phyloP scores from a whole-genome alignment of 1,140 invertebrate species.

The Cotesia glomerata region DNA sequence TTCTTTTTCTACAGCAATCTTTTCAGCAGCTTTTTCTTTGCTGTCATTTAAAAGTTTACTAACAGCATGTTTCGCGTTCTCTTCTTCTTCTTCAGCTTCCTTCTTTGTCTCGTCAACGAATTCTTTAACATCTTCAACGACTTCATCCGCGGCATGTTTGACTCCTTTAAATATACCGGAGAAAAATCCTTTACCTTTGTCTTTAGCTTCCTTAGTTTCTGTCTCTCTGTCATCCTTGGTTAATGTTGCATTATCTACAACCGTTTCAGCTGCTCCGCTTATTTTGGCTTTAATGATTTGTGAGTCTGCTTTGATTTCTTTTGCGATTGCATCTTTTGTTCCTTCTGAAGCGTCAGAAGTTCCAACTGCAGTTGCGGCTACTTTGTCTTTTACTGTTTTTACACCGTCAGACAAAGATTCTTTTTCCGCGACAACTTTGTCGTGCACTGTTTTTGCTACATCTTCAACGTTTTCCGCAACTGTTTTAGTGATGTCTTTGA shows the following conservation, averaged over 20 bases:
- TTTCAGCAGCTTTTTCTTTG: not conserved
- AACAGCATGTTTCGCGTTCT: constrained; percentile 2
- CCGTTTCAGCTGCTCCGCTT: constrained; percentile 11
- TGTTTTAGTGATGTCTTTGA: no score
- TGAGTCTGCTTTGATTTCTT: not conserved
- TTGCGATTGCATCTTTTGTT: constrained; percentile 14
- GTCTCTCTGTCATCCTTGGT: constrained; percentile 38
- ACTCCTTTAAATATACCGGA: constrained; percentile 41
- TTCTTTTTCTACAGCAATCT: not conserved
- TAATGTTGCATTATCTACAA: constrained; percentile 45
- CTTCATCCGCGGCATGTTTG: constrained; percentile 40
- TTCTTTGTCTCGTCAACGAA: constrained; percentile 33
- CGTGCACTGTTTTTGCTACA: no score
- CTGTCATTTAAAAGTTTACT: no score
- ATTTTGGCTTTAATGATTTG: not conserved
- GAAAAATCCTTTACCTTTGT: constrained; percentile 37
- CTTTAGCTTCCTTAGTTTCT: constrained; percentile 36
- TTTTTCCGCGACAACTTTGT: no score
- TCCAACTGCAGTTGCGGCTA: no score
- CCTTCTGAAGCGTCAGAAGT: not conserved
- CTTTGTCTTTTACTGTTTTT: no score
- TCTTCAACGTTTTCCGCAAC: no score
- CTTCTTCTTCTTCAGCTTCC: constrained; percentile 3
- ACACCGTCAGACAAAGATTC: no score
- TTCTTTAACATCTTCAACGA: constrained; percentile 21